Percentiles rank a stretch among this genome's conserved stretches.
phyloP scores from a whole-genome alignment of 1,140 invertebrate species.

The Aphaenogaster floridana region DNA sequence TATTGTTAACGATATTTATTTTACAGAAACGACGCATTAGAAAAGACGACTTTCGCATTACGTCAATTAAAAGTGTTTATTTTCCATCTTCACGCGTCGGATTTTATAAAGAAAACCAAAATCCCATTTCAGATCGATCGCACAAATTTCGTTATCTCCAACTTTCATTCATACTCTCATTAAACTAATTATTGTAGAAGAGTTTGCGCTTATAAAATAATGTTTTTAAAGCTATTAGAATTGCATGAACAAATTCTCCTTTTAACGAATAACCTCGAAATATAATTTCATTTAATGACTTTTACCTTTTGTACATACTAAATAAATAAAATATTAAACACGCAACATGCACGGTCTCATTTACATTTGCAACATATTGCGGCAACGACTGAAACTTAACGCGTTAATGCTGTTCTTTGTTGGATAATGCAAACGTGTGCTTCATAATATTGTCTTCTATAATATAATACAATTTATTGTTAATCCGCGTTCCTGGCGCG shows the following conservation, averaged over 20 bases:
- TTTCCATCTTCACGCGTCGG: neutral
- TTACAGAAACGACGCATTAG: neutral
- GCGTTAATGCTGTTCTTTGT: slow-evolving; percentile 12
- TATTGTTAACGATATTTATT: neutral
- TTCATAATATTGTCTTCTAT: slow-evolving; percentile 25
- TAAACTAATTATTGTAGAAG: neutral
- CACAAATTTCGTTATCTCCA: slow-evolving; percentile 13
- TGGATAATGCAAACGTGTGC: neutral
- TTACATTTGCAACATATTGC: neutral
- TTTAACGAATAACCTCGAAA: neutral
- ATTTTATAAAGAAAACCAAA: neutral
- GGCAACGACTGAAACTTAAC: slow-evolving; percentile 32
- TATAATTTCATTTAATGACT: neutral
- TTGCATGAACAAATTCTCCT: neutral
- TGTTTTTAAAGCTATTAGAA: neutral
- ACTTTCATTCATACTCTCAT: neutral
- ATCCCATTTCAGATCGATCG: neutral
- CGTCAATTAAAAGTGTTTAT: slow-evolving; percentile 9
- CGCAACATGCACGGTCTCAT: neutral
- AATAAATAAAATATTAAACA: slow-evolving; percentile 9
- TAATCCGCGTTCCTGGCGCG: neutral
- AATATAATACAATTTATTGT: slow-evolving; percentile 37
- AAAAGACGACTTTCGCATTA: neutral
- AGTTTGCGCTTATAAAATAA: neutral
- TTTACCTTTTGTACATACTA: neutral